phyloP scores from a whole-genome alignment of 2,888 invertebrate genomes.

The Athalia circularis region DNA sequence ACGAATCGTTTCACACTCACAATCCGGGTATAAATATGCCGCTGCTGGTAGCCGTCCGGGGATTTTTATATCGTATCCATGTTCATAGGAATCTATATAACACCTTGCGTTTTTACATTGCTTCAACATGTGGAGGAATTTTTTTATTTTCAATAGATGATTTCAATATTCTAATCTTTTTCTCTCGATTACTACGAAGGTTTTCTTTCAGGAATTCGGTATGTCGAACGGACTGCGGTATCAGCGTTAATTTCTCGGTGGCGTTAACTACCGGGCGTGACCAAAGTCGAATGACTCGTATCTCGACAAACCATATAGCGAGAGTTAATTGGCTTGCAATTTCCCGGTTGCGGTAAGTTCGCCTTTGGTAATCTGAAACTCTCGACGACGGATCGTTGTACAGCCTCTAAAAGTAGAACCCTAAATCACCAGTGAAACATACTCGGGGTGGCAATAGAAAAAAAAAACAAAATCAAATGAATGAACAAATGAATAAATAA shows the following conservation, averaged over 20 bases:
- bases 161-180: no score
- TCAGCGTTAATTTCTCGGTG: constrained; percentile 34
- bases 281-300: constrained; percentile 38
- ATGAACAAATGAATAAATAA: no score
- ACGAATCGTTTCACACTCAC: constrained; percentile 37
- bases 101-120: constrained; percentile 22
- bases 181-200: not conserved
- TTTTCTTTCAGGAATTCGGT: not conserved
- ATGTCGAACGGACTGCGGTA: no score
- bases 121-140: no score
- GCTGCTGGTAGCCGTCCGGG: no score
- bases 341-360: constrained; percentile 35
- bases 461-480: no score
- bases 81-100: not conserved
- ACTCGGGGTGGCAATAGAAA: no score
- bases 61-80: no score
- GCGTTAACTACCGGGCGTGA: constrained; percentile 45
- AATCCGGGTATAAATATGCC: not conserved
- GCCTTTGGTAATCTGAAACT: constrained; percentile 41
- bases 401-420: not conserved
- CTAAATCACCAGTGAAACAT: constrained; percentile 39
- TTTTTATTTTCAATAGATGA: not conserved
- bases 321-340: constrained; percentile 46
- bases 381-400: constrained; percentile 33
- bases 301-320: constrained; percentile 1